These are phyloP conservation scores for Cryptophagus acutangulus DNA, from an alignment of 2,888 invertebrate genomes.

Conservation along the genomic window DNA sequence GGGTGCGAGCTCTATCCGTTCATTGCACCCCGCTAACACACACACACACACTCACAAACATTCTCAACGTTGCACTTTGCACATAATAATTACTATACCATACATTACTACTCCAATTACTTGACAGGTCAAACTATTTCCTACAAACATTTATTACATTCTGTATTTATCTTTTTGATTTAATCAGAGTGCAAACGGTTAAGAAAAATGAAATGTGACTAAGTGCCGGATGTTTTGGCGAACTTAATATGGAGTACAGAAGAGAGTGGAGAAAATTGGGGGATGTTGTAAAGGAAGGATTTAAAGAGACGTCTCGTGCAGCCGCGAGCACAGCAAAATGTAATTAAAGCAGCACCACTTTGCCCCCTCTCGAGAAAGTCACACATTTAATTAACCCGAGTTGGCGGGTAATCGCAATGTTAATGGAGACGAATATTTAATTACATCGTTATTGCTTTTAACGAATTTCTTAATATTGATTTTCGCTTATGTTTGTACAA, in stretches of 20 bases:
- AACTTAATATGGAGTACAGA: conserved; percentile 15
- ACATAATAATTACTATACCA: conserved; percentile 12
- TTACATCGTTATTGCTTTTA: conserved; percentile 41
- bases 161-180: not conserved
- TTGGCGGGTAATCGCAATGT: conserved; percentile 46
- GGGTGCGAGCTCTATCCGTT: conserved; percentile 17
- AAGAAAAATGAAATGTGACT: conserved; percentile 18
- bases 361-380: conserved; percentile 42
- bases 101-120: conserved; percentile 24
- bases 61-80: conserved; percentile 7
- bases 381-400: conserved; percentile 48
- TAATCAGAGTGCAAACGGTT: not conserved
- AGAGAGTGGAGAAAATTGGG: conserved; percentile 27
- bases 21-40: conserved; percentile 16
- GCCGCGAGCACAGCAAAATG: conserved; percentile 42
- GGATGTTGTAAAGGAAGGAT: conserved; percentile 27
- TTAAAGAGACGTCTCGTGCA: conserved; percentile 39
- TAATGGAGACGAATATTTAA: conserved; percentile 48
- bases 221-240: conserved; percentile 32
- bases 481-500: conserved; percentile 9
- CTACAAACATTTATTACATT: too few relatives aligned
- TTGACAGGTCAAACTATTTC: too few relatives aligned
- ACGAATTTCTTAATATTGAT: conserved; percentile 27
- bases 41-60: conserved; percentile 3
- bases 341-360: conserved; percentile 44